Evolutionary conservation across 2,797 vertebrate genomes (phyloP), one percentile per base, ranked within the genome.

Genomic region (Phalanger gymnotis): DNA sequence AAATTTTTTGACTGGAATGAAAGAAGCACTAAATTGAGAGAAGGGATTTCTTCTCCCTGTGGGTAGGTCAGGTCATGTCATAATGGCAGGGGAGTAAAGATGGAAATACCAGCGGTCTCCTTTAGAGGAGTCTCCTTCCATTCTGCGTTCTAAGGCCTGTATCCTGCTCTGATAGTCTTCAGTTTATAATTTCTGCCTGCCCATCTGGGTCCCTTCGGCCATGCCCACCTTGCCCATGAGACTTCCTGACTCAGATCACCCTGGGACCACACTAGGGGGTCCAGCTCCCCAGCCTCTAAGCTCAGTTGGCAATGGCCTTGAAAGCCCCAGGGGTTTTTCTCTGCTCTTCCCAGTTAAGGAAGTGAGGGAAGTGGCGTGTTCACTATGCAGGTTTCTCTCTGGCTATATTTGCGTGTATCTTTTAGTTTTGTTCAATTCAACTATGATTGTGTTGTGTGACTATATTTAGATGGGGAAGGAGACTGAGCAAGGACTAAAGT

Each of bases 301-400:
- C 10, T 54, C 90, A 40, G 47, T 56, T 22, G 90, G 90, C 57
- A 90, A 96, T 1, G 89, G 89, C 92, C 91, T 58, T 0, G 6
- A 96, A 97, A 95, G 30, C 93, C 97, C 97, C 96, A 3, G 28
- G 53, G 90, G 90, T 0, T 87, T 40, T 81, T 93, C 96, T 52
- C 19, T 51, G 54, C 53, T 4, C 51, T 91, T 96, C 27, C 53
- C 47, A n/a, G 90, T 58, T n/a, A 0, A 3, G 28, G 54, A 3
- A 47, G 90, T 52, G 87, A 81, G 53, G 57, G n/a, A 2, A 53
- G 56, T 53, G n/a, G 2, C 6, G 22, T 52, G 52, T 2, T 56
- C 0, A 56, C 9, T 34, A 11, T 31, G 30, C 30, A 73, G 14
- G 40, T 27, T 87, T 87, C 40, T 87, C 25, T 87, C 40, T 87